Base-by-base conservation (phyloP, 2,797 vertebrate genomes). In the Epinephelus awoara region DNA sequence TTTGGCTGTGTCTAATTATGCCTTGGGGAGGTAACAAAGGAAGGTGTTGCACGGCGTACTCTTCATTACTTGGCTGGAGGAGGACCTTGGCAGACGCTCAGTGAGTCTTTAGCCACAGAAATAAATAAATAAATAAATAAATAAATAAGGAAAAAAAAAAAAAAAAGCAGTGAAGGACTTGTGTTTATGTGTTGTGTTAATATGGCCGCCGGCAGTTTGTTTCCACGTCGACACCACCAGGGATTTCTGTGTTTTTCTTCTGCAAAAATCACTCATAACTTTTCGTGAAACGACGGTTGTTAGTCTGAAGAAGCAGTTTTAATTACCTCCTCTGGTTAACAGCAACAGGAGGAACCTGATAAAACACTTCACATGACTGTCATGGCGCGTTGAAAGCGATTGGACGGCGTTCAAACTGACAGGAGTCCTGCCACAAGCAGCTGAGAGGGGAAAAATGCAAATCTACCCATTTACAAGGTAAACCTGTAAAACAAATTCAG, bases 1-100 rank as follows among this genome's bases (percentile, higher is more conserved):
- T 75, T 75, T 69, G 85, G 75, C 69, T 79, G 69, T 50, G 69
- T 79, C 83, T 91, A 91, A 94, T 92, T 80, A 92, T 57, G 71
- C 89, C 93, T 89, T 46, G 5, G 88, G 89, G 90, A 93, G 75
- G 75, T 56, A 85, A 90, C 79, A 85, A 55, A 80, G 84, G 77
- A 75, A 80, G 77, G 77, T 71, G 84, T 61, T 72, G 58, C 70
- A 50, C 77, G 19, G 74, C 66, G 52, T 46, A 23, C 64, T 73
- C 67, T 83, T 85, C 75, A 76, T 88, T 78, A 82, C 63, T 40
- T 52, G 71, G 67, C 74, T 75, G 58, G 46, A 66, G 51, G 70
- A 84, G 59, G 77, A 82, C 68, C 49, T 47, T 65, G 70, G 70
- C 80, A 75, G 74, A 72, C 21, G 46, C 66, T 65, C 40, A 52